Conservation (phyloP, 2,797 vertebrate species). For the Gallinago solitaria region DNA sequence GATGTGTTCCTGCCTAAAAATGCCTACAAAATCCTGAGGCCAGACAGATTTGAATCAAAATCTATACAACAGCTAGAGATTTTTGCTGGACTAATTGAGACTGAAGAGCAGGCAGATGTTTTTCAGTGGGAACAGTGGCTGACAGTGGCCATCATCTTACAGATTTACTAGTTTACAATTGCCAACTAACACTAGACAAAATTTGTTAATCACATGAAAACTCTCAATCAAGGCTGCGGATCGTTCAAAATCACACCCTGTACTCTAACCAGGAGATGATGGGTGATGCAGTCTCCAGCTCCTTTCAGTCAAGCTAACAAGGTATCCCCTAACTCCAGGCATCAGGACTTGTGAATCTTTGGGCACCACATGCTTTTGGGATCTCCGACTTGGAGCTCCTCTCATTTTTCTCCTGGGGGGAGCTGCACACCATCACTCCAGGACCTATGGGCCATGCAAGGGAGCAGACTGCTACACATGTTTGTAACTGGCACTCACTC, state of each 20-base stretch:
- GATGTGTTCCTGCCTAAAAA: background rate
- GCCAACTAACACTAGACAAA: background rate
- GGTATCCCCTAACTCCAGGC: background rate
- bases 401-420: background rate
- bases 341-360: background rate
- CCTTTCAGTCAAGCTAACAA: background rate
- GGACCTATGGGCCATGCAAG: background rate
- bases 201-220: background rate
- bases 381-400: background rate
- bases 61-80: background rate
- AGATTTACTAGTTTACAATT: background rate
- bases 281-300: background rate
- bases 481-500: background rate
- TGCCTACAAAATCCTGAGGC: background rate
- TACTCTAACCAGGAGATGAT: background rate
- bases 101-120: background rate
- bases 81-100: background rate
- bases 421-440: background rate
- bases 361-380: background rate
- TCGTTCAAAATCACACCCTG: fast-evolving
- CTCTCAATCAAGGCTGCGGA: background rate
- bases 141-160: background rate
- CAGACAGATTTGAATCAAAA: background rate
- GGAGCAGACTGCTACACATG: background rate
- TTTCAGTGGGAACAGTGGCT: background rate